These are phyloP conservation scores for Metridium senile DNA, from an alignment of 92 coral and sea anemone species.

Conservation along the genomic window DNA sequence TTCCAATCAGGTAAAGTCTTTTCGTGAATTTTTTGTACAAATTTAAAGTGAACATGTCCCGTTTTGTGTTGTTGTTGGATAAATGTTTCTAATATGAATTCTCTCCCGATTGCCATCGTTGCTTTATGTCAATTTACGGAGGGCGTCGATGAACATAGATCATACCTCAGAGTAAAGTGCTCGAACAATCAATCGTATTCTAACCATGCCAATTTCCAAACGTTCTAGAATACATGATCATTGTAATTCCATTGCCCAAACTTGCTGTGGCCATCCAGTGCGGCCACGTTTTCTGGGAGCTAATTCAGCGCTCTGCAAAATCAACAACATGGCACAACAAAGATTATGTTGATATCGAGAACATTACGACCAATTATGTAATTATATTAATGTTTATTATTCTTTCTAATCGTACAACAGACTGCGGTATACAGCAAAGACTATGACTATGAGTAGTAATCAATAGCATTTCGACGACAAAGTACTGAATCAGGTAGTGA, in stretches of 20 bases:
- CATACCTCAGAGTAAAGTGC: constrained; percentile 3
- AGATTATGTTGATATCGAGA: background rate
- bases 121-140: constrained; percentile 11
- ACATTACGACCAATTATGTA: background rate
- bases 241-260: constrained; percentile 93
- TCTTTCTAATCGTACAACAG: background rate
- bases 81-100: too few species aligned
- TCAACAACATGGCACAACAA: background rate
- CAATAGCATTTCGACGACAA: too few species aligned
- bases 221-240: constrained; percentile 19
- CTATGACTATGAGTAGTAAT: background rate
- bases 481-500: too few species aligned
- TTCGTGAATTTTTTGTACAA: background rate
- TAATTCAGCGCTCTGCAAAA: constrained; percentile 47
- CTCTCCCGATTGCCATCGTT: too few species aligned
- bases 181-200: background rate
- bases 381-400: background rate
- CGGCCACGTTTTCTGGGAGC: constrained; percentile 94
- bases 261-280: constrained; percentile 99
- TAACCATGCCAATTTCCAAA: background rate
- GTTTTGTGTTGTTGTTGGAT: too few species aligned
- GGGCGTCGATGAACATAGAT: constrained; percentile 20
- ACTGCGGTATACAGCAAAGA: background rate
- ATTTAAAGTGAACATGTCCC: too few species aligned
- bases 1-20: background rate